phyloP scores from a whole-genome alignment of 2,888 invertebrate genomes.

The Sminthurinus aureus region DNA sequence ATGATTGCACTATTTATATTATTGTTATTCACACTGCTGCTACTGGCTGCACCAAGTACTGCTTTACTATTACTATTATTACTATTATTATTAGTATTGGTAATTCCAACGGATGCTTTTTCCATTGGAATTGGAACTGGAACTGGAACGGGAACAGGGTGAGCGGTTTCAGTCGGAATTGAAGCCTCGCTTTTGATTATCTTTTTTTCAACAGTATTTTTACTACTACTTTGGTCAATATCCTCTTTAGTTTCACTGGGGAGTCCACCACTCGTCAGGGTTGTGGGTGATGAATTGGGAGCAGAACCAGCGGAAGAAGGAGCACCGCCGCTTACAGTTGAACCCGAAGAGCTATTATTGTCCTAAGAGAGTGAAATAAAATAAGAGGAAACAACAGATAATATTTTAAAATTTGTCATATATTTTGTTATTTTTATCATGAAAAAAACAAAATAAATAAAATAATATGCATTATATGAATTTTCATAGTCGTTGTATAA shows the following conservation, averaged over 20 bases:
- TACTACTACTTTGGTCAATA: neutral
- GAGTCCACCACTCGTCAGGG: neutral
- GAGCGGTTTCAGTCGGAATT: too few relatives aligned
- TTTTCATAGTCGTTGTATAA: neutral
- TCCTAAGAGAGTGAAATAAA: too few relatives aligned
- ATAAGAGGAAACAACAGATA: too few relatives aligned
- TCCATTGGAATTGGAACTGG: neutral
- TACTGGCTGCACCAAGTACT: neutral
- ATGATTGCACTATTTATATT: neutral
- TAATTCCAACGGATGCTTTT: too few relatives aligned
- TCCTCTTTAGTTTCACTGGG: neutral
- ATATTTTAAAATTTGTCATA: too few relatives aligned
- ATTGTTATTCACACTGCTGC: neutral
- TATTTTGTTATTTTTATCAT: too few relatives aligned
- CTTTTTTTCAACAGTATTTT: too few relatives aligned
- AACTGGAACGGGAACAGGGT: too few relatives aligned
- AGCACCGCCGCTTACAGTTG: neutral
- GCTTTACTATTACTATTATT: neutral
- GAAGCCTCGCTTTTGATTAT: too few relatives aligned
- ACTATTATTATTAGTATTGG: neutral
- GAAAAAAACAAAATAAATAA: too few relatives aligned
- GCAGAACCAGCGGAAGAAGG: neutral
- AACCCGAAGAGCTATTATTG: neutral
- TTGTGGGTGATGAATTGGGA: neutral
- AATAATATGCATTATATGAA: too few relatives aligned